A percentile compares a stretch with the other conserved stretches of the same genome.
These are phyloP conservation scores for Onychomys torridus DNA, from an alignment of 2,797 vertebrate genomes.

Conservation along the genomic window DNA sequence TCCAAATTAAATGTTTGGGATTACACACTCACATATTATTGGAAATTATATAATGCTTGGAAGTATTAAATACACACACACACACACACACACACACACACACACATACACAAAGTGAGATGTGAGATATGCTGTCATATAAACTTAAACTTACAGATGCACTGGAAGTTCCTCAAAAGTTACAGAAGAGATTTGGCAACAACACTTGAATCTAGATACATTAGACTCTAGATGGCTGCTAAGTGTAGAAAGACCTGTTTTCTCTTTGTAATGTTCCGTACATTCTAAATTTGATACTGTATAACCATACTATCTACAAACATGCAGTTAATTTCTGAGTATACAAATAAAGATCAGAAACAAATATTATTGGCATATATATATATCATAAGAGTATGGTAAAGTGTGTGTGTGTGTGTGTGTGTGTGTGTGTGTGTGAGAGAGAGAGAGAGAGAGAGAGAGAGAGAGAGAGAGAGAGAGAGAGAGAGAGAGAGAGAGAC, in stretches of 20 bases:
- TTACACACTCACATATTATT: neutral
- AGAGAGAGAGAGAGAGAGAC: neutral
- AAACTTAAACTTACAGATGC: neutral
- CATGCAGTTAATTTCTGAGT: neutral
- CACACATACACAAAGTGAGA: neutral
- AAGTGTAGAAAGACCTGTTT: neutral
- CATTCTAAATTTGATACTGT: neutral
- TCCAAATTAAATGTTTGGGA: constrained; percentile 1
- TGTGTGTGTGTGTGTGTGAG: too few species aligned
- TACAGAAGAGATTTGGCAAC: neutral
- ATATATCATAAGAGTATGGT: neutral
- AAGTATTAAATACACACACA: neutral
- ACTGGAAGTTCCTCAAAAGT: neutral
- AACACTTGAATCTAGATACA: neutral
- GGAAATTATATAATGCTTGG: neutral
- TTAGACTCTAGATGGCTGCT: neutral
- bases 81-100: neutral
- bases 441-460: too few species aligned
- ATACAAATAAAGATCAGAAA: neutral
- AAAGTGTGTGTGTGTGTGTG: too few species aligned
- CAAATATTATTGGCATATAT: neutral
- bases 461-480: too few species aligned
- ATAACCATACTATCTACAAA: neutral
- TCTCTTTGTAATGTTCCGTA: neutral
- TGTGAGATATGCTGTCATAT: neutral